Evolutionary conservation across 2,888 invertebrate genomes (phyloP), one percentile per base, ranked within the genome.

Genomic region (Phengaris arion): DNA sequence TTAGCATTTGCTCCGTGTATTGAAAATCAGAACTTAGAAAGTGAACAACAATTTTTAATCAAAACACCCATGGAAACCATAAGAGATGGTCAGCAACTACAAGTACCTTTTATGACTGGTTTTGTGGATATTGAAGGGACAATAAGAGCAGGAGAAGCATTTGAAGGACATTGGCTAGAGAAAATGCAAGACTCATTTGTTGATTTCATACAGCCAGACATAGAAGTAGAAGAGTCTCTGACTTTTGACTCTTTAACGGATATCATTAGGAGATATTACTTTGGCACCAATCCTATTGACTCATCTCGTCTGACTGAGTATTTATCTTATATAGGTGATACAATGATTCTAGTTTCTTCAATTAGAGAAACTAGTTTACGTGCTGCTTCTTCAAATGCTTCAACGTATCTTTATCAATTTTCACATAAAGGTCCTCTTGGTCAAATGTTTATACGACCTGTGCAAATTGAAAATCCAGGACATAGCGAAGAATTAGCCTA

Each of bases 111-210:
- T 55, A 89, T 93, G 77, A 83, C 86, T 54, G 92, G 93, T 2
- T 91, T 85, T 81, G 91, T 92, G 68, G 90, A 92, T 76, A 84
- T 86, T 7, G 93, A 93, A 83, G 93, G 92, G 10, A 92, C 91
- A 6, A 88, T 93, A 10, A 84, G 89, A 81, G 82, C 87, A 0
- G 82, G 85, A 79, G 84, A 90, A 81, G 87, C 87, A 15, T 51
- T 86, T 10, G 79, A 85, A 77, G 78, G 82, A 45, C 81, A 87
- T 78, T 92, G 93, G 93, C 76, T 91, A 3, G 78, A 82, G 51
- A 86, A 83, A 84, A 92, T 93, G 91, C 83, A 87, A 35, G 80
- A 81, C 46, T 84, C 85, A 0, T 92, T 93, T 78, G 59, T 74
- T 46, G 85, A 89, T 51, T 92, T 92, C 72, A 77, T 93, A 51